Evolutionary conservation across 2,797 vertebrate species (phyloP).

Genomic region (Pteropus rufus): DNA sequence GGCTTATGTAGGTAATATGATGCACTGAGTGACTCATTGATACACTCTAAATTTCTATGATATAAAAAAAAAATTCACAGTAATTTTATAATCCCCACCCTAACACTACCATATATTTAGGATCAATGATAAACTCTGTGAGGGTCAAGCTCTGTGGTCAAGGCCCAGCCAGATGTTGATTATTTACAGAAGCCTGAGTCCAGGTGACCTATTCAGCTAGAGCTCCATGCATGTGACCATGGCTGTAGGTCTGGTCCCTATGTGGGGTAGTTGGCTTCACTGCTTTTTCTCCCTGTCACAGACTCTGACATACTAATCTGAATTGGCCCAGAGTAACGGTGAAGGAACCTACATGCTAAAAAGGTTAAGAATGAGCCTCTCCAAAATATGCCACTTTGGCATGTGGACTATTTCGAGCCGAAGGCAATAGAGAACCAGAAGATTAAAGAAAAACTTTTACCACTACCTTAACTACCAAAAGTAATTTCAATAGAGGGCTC

Average conservation of each 20-base stretch:
- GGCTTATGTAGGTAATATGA: not conserved
- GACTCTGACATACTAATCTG: not conserved
- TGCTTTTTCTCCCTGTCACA: not conserved
- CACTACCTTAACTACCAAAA: not conserved
- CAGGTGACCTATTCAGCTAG: not conserved
- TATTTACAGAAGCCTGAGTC: not conserved
- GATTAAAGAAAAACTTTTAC: not conserved
- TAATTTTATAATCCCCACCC: not conserved
- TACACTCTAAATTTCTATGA: not conserved
- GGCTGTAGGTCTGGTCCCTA: not conserved
- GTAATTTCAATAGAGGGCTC: not conserved
- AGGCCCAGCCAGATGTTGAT: not conserved
- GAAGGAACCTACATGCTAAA: not conserved
- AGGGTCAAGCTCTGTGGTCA: not conserved
- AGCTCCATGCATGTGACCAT: not conserved
- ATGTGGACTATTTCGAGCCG: not conserved
- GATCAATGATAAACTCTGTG: not conserved
- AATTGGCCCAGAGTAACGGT: not conserved
- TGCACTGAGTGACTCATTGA: not conserved
- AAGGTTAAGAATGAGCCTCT: not conserved
- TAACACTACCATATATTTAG: not conserved
- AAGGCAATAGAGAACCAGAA: not conserved
- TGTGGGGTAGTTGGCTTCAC: not conserved
- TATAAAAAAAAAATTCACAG: not conserved
- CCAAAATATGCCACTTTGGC: not conserved